Evolutionary conservation across 1,140 invertebrate species (phyloP).

Genomic region (Drosophila miranda): DNA sequence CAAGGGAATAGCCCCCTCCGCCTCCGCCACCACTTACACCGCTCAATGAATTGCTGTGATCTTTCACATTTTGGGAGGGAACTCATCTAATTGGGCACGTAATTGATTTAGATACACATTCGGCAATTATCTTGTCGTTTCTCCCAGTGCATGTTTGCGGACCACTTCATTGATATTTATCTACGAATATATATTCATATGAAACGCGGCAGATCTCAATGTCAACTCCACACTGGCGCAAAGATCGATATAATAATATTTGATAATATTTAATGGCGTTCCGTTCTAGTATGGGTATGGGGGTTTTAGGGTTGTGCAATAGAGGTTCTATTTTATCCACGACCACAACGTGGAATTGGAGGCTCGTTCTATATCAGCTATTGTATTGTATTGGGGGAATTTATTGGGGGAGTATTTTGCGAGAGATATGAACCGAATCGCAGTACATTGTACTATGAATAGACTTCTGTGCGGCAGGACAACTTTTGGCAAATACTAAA

Average conservation of each 20-base stretch:
- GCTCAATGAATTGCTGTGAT: conserved; percentile 11
- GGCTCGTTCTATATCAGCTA: conserved; percentile 21
- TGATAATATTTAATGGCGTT: conserved; percentile 12
- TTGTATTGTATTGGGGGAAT: conserved; percentile 1
- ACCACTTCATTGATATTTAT: conserved; percentile 1
- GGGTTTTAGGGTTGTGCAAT: conserved; percentile 18
- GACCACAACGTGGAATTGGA: background rate
- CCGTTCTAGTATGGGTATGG: background rate
- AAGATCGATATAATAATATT: conserved; percentile 14
- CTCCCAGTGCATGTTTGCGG: conserved; percentile 31
- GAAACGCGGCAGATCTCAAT: background rate
- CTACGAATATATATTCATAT: background rate
- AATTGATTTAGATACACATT: conserved; percentile 23
- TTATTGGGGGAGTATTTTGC: conserved; percentile 23
- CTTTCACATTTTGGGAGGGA: conserved; percentile 13
- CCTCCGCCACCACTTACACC: too few relatives aligned
- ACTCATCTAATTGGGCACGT: conserved; percentile 25
- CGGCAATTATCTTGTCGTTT: background rate
- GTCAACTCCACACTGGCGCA: conserved; percentile 10
- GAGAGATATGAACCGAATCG: conserved; percentile 6
- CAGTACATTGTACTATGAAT: background rate
- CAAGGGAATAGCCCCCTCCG: too few relatives aligned
- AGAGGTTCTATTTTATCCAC: conserved; percentile 24
- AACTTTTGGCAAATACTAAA: conserved; percentile 1
- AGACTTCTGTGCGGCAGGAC: background rate